These are phyloP conservation scores for Pheosia tremula DNA, from an alignment of 2,888 invertebrate genomes.

Conservation along the genomic window DNA sequence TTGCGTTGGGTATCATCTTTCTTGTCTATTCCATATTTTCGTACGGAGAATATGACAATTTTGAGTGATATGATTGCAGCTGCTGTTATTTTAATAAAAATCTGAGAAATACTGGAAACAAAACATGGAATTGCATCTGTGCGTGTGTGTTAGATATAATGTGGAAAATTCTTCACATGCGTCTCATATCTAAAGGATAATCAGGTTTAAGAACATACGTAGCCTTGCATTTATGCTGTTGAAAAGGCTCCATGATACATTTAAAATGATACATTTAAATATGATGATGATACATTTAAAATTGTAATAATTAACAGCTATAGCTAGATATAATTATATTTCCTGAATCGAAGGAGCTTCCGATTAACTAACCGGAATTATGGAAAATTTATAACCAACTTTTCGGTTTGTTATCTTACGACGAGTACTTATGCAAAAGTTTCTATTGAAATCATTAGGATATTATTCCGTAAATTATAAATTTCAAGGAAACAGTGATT, in stretches of 20 bases:
- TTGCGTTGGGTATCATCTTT: constrained; percentile 19
- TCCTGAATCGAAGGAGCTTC: constrained; percentile 20
- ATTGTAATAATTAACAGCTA: constrained; percentile 20
- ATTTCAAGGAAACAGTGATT: constrained; percentile 9
- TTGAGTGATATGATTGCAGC: neutral
- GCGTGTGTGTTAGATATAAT: neutral
- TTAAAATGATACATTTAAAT: neutral
- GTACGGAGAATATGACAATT: neutral
- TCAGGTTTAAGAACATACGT: no score
- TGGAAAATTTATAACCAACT: constrained; percentile 16
- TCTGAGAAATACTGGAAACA: neutral
- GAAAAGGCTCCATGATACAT: no score
- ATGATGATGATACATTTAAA: neutral
- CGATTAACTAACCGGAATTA: constrained; percentile 18
- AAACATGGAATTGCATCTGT: neutral
- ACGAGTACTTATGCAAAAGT: constrained; percentile 21
- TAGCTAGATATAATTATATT: constrained; percentile 19
- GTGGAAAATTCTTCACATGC: no score
- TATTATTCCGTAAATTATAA: constrained; percentile 17
- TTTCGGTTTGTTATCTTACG: constrained; percentile 24
- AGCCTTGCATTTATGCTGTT: no score
- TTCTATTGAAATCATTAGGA: constrained; percentile 20
- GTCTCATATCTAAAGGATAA: no score
- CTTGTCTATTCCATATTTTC: constrained; percentile 7
- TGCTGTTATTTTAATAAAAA: neutral